Evolutionary conservation across 2,797 vertebrate species (phyloP), one percentile per base, ranked within the genome.

Genomic region (Amphiprion clarkii): DNA sequence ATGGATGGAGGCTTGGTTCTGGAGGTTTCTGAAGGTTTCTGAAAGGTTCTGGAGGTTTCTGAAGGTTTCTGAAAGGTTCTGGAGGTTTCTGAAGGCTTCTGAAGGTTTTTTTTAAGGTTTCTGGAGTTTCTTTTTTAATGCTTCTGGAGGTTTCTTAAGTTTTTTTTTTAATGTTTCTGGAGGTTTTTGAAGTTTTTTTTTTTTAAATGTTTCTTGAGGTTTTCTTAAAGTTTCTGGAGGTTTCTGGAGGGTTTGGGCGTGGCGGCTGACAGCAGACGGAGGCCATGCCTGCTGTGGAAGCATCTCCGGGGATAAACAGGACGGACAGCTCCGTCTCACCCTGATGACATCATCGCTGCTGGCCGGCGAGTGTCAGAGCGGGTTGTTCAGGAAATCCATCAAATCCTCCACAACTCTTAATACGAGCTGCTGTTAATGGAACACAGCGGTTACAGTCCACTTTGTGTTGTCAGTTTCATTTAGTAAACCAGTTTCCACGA

Each of bases 321-420:
- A 81, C 76, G 81, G 83, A 86, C 89, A 90, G 79, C 76, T 49
- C 12, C 1, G 74, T 82, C 86, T 86, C 80, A 79, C 79, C 68
- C 83, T 81, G 69, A 90, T 94, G 93, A 94, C 92, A 92, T 94
- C 92, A 94, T 73, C 44, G 53, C 61, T 73, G 2, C 42, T 27
- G 25, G 81, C 80, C 79, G 78, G 55, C 78, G 69, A 54, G 71
- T 92, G 90, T 85, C 89, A 90, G 48, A 74, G 53, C 12, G 13
- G 54, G 46, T 84, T 80, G 75, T 86, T 86, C 61, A 71, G 71
- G 74, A 76, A 88, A 94, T 90, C 86, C 78, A 83, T 93, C 89
- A 91, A 79, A 81, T 82, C 79, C 60, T 90, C 74, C 81, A 85
- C 83, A 76, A 56, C 70, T 88, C 89, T 83, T 69, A 84, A 56